A percentile compares a stretch with the other conserved stretches of the same genome.
phyloP scores from a whole-genome alignment of 2,888 invertebrate species.

The Acronicta psi region DNA sequence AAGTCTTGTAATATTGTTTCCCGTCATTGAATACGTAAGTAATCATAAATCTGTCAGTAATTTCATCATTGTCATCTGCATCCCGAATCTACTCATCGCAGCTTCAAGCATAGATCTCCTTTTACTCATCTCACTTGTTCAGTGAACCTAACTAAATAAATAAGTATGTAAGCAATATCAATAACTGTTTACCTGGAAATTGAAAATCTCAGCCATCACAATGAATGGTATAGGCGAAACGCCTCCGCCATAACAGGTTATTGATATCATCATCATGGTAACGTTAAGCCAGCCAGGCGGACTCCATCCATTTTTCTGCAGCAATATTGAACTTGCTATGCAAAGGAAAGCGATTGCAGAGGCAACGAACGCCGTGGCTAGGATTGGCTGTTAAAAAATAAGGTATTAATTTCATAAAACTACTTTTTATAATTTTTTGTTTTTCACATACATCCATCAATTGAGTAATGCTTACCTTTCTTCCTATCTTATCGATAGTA shows the following conservation, averaged over 20 bases:
- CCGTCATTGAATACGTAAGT: too few relatives aligned
- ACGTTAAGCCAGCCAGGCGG: constrained; percentile 66
- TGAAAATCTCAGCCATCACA: constrained; percentile 72
- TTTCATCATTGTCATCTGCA: too few relatives aligned
- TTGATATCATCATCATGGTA: constrained; percentile 53
- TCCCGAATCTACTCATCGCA: too few relatives aligned
- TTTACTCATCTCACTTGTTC: too few relatives aligned
- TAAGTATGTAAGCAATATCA: too few relatives aligned
- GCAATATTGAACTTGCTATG: constrained; percentile 55
- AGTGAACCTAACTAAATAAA: too few relatives aligned
- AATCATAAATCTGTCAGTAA: too few relatives aligned
- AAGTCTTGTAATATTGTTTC: too few relatives aligned
- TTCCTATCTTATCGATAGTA: constrained; percentile 60
- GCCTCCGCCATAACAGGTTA: constrained; percentile 64
- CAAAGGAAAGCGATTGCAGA: constrained; percentile 52
- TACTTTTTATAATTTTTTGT: too few relatives aligned
- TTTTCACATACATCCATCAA: too few relatives aligned
- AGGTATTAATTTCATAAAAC: neutral
- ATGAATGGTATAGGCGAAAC: constrained; percentile 67
- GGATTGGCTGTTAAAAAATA: constrained; percentile 56
- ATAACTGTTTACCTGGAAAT: constrained; percentile 65
- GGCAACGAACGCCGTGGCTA: constrained; percentile 50
- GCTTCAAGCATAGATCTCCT: too few relatives aligned
- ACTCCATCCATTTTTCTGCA: constrained; percentile 50
- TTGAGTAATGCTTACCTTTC: constrained; percentile 48